These are phyloP conservation scores for Phania funesta DNA, from an alignment of 2,888 invertebrate genomes.

Conservation along the genomic window DNA sequence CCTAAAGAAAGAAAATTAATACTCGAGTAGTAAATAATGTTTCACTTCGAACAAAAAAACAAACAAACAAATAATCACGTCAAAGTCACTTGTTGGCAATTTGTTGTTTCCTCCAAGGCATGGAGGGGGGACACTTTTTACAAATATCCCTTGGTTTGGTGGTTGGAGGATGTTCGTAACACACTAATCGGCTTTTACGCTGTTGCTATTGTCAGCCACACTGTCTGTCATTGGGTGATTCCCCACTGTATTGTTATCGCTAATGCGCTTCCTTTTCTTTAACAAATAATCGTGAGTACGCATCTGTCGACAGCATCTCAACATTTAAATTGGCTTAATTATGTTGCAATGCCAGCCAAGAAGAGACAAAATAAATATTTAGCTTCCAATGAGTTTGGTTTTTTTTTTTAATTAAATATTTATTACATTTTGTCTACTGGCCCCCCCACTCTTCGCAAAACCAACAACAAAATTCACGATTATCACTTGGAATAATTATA, in stretches of 20 bases:
- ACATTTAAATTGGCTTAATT: slow-evolving; percentile 49
- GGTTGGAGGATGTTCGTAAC: slow-evolving; percentile 53
- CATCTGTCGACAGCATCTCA: slow-evolving; percentile 53
- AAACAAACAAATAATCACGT: slow-evolving; percentile 14
- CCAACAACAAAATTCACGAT: too few species aligned
- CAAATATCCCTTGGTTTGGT: slow-evolving; percentile 3
- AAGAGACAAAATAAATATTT: slow-evolving; percentile 25
- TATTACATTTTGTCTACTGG: too few species aligned
- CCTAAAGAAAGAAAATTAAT: slow-evolving; percentile 57
- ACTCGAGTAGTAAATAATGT: background rate
- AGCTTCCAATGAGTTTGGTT: slow-evolving; percentile 25
- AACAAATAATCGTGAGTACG: background rate
- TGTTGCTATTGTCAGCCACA: slow-evolving; percentile 51
- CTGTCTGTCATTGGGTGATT: slow-evolving; percentile 30
- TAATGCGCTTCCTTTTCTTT: background rate
- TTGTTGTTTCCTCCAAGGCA: slow-evolving; percentile 1
- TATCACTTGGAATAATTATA: too few species aligned
- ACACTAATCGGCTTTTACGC: slow-evolving; percentile 64
- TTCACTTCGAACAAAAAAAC: background rate
- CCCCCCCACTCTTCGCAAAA: too few species aligned
- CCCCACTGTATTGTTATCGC: slow-evolving; percentile 27
- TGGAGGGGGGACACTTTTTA: background rate
- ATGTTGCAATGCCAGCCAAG: background rate
- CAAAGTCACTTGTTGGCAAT: slow-evolving; percentile 36
- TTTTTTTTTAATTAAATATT: too few species aligned